Evolutionary conservation across 37 sponge, comb jelly and placozoan genomes (phyloP).

Genomic region (Spongia lamella): DNA sequence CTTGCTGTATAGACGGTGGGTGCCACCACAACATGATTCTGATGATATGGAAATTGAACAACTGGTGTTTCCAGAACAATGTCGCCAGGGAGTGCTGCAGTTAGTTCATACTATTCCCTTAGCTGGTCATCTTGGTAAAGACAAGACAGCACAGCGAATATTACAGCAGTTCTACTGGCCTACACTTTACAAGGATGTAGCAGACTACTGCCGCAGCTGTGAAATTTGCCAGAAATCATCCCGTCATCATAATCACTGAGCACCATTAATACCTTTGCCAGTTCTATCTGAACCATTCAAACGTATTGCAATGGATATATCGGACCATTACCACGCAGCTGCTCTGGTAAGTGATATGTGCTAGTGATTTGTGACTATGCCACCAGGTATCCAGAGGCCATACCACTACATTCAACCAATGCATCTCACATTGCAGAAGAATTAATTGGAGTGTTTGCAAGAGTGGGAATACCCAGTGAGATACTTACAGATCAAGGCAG

Average conservation of each 20-base stretch:
- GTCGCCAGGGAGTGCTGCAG: constrained; percentile 17
- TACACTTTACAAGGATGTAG: constrained; percentile 35
- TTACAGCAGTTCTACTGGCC: constrained; percentile 59
- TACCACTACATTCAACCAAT: constrained; percentile 42
- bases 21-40: constrained; percentile 4
- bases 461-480: too few relatives aligned
- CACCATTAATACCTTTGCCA: constrained; percentile 67
- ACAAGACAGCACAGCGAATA: constrained; percentile 54
- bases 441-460: constrained; percentile 37
- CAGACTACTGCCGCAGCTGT: constrained; percentile 42
- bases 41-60: too few relatives aligned
- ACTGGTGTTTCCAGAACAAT: constrained; percentile 46
- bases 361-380: constrained; percentile 73
- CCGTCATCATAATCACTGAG: background rate
- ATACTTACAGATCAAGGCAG: too few relatives aligned
- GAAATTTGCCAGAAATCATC: too few relatives aligned
- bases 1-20: constrained; percentile 18
- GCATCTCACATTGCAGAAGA: constrained; percentile 55
- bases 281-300: constrained; percentile 47
- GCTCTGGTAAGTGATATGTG: constrained; percentile 38
- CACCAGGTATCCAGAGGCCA: constrained; percentile 61
- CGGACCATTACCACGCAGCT: constrained; percentile 47
- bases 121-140: constrained; percentile 52
- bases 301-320: constrained; percentile 70
- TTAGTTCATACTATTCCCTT: constrained; percentile 43